A percentile compares a stretch with the other conserved stretches of the same genome.
phyloP scores from a whole-genome alignment of 2,797 vertebrate genomes.

The Gila robusta region DNA sequence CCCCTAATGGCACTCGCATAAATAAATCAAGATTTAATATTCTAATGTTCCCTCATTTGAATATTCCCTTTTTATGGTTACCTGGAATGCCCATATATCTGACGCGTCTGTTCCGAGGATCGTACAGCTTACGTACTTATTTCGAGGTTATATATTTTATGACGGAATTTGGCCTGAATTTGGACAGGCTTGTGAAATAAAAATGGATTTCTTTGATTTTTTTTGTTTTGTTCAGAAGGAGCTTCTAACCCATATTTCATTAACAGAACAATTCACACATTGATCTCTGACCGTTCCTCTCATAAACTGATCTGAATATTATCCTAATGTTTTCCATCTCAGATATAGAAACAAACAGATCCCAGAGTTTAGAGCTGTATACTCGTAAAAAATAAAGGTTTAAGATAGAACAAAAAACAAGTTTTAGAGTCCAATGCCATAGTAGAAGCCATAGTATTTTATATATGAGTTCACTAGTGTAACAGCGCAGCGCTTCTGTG shows the following conservation, averaged over 20 bases:
- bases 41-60: slow-evolving; percentile 60
- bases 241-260: neutral
- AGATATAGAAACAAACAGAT: neutral
- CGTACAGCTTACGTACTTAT: slow-evolving; percentile 17
- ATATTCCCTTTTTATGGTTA: slow-evolving; percentile 57
- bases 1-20: slow-evolving; percentile 62
- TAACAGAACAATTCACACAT: neutral
- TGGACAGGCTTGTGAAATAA: neutral
- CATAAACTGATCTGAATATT: neutral
- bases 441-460: neutral
- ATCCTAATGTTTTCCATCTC: neutral
- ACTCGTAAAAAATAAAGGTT: neutral
- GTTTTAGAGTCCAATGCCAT: neutral
- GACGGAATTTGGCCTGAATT: slow-evolving; percentile 9
- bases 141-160: slow-evolving; percentile 33
- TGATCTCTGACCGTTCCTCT: neutral
- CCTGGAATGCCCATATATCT: slow-evolving; percentile 53
- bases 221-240: neutral
- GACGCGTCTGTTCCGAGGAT: slow-evolving; percentile 32
- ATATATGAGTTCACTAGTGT: no score
- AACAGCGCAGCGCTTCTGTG: no score
- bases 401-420: neutral
- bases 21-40: slow-evolving; percentile 68
- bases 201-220: neutral
- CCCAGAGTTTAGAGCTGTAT: neutral